A percentile compares a stretch with the other conserved stretches of the same genome.
phyloP scores from a whole-genome alignment of 2,797 vertebrate species.

The Anisognathus igniventris region DNA sequence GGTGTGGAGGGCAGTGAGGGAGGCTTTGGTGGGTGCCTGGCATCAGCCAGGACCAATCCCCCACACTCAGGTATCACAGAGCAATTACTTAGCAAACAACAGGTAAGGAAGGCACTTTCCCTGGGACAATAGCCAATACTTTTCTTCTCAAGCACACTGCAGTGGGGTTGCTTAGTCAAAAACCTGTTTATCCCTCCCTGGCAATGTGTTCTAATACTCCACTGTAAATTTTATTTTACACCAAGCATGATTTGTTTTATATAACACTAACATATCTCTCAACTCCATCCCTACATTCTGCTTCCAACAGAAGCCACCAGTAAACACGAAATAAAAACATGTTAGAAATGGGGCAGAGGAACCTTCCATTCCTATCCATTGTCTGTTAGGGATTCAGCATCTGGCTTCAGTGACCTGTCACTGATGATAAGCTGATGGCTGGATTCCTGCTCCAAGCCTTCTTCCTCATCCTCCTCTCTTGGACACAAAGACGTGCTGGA shows the following conservation, averaged over 20 bases:
- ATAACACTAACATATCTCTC: background rate
- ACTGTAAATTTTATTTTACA: background rate
- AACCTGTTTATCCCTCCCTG: background rate
- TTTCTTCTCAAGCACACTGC: fast-evolving
- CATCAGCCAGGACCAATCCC: background rate
- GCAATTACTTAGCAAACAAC: background rate
- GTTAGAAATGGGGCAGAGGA: background rate
- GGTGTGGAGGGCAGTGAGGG: background rate
- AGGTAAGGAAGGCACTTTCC: background rate
- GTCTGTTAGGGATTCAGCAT: background rate
- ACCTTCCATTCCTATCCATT: background rate
- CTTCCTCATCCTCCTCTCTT: background rate
- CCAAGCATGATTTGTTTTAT: background rate
- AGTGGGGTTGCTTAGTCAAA: background rate
- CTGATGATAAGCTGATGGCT: background rate
- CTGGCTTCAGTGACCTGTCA: background rate
- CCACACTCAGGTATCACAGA: background rate
- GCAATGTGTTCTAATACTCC: background rate
- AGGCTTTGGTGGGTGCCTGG: background rate
- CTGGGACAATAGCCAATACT: background rate
- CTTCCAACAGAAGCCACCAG: background rate
- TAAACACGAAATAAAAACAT: background rate
- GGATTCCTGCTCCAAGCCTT: background rate
- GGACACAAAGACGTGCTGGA: background rate
- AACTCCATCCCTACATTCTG: background rate